Evolutionary conservation across 2,113 vertebrate genomes (phyloP).

Genomic region (Synodontis membranacea): DNA sequence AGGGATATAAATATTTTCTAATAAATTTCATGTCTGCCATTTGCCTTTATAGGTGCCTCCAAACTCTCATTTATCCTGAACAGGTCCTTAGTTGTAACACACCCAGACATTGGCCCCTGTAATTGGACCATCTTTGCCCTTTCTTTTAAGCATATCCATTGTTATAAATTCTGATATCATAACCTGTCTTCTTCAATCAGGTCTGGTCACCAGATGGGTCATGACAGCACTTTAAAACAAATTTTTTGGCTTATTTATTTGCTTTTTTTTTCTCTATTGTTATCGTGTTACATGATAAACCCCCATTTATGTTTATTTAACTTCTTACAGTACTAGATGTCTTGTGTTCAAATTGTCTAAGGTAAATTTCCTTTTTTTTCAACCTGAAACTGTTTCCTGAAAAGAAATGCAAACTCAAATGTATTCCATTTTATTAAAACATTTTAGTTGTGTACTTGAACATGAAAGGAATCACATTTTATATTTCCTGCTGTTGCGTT

Average conservation of each 20-base stretch:
- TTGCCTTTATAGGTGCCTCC: background rate
- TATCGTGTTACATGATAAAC: background rate
- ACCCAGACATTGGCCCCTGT: no score
- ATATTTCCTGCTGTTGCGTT: background rate
- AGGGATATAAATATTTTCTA: background rate
- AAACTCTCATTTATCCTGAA: no score
- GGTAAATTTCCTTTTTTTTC: background rate
- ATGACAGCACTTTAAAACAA: no score
- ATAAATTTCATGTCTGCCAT: background rate
- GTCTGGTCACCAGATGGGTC: no score
- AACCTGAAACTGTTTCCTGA: background rate
- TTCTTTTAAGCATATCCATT: no score
- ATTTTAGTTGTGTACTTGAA: background rate
- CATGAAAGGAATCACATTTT: background rate
- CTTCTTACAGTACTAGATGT: no score
- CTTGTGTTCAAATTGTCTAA: background rate
- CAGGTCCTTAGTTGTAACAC: background rate
- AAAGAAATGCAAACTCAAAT: background rate
- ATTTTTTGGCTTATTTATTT: no score
- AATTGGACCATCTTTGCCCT: no score
- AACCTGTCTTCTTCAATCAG: no score
- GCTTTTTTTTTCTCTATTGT: background rate
- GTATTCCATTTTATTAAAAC: background rate
- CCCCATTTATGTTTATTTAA: background rate
- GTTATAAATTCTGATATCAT: no score